Evolutionary conservation across 2,888 invertebrate species (phyloP).

Genomic region (Acanthosepion lycidas): DNA sequence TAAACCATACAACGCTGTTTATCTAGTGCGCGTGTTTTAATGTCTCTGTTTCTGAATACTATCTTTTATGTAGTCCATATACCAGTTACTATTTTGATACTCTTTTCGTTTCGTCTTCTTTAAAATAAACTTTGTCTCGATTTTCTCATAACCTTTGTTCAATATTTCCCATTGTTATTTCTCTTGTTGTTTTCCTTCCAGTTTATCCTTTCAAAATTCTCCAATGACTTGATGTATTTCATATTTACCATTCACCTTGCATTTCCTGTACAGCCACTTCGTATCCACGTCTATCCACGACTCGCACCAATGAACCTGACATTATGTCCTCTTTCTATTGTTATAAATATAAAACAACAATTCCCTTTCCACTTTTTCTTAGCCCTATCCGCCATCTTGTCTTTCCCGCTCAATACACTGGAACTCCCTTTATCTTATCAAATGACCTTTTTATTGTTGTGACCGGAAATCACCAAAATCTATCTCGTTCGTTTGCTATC

Average conservation of each 20-base stretch:
- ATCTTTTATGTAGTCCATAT: no score
- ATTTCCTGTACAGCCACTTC: not conserved
- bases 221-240: not conserved
- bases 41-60: no score
- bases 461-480: not conserved
- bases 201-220: not conserved
- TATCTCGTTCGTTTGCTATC: not conserved
- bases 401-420: not conserved
- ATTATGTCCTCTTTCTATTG: slow-evolving; percentile 18
- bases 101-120: no score
- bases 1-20: no score
- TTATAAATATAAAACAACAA: not conserved
- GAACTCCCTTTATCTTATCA: not conserved
- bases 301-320: slow-evolving; percentile 8
- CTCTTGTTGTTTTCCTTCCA: not conserved
- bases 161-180: no score
- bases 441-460: not conserved
- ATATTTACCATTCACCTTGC: not conserved
- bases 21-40: no score
- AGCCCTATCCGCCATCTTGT: not conserved
- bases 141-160: no score
- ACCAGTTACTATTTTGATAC: no score
- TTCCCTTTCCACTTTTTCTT: not conserved
- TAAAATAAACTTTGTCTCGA: no score
- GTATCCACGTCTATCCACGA: not conserved